Evolutionary conservation across 2,888 invertebrate genomes (phyloP), one percentile per base, ranked within the genome.

Genomic region (Belgica antarctica): DNA sequence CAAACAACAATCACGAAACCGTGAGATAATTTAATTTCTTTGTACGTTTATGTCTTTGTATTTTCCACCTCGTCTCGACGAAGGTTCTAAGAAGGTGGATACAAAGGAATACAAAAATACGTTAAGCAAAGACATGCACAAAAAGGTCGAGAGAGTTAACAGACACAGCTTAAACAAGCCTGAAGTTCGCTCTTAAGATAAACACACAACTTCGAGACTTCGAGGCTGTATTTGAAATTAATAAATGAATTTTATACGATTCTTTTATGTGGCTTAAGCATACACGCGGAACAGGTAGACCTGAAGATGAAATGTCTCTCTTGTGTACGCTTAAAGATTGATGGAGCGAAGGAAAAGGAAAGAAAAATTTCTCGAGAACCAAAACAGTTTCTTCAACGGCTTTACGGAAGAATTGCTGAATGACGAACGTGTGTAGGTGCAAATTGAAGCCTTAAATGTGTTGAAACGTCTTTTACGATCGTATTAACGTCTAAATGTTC

Each of bases 21-120:
- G 65, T 66, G 47, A 66, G 65, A 66, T 47, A 24, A 27, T 66
- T 66, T 46, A 47, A 66, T 47, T 66, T 47, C 41, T 52, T 66
- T 47, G 25, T 66, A 66, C 27, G n/a, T 66, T 66, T 66, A 22
- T 46, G 36, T 66, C 22, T 47, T 22, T 47, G 17, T 66, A 66
- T 34, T 66, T 17, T 46, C 8, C 19, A 25, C 65, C 10, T 10
- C 28, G 10, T 57, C 8, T 22, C 22, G 17, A 61, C 27, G 15
- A 5, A 12, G 4, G 19, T 61, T 25, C 5, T 22, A 28, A 61
- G 28, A 27, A 61, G 28, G 61, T 25, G 12, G 61, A 61, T 10
- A 61, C 2, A 61, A 61, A 61, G 15, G 15, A 27, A 22, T 28
- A 47, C 7, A 36, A 66, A 66, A 47, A 47, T 66, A 66, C 65